phyloP scores from a whole-genome alignment of 2,113 vertebrate genomes.

The Lepisosteus osseus region DNA sequence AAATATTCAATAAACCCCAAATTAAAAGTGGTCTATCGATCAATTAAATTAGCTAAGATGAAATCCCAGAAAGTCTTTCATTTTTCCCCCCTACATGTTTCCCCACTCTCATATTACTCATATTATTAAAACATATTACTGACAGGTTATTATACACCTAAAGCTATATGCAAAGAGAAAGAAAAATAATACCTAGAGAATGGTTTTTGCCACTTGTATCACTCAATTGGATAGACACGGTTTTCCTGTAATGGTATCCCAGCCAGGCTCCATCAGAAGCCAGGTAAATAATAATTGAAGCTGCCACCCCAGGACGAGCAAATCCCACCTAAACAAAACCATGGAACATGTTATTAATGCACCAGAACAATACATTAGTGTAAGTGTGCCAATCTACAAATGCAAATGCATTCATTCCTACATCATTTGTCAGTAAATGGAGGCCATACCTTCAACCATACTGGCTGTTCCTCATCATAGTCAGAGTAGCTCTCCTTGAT shows the following conservation, averaged over 20 bases:
- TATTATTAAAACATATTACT: too few relatives aligned
- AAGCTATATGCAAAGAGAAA: background rate
- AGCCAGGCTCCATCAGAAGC: slow-evolving; percentile 70
- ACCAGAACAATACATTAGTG: background rate
- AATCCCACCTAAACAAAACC: slow-evolving; percentile 76
- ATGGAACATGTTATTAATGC: background rate
- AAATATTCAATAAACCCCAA: too few relatives aligned
- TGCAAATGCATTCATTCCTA: background rate
- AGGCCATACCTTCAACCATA: slow-evolving; percentile 80
- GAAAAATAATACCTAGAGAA: slow-evolving; percentile 69
- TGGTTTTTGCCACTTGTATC: slow-evolving; percentile 70
- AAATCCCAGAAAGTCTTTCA: too few relatives aligned
- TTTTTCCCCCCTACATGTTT: too few relatives aligned
- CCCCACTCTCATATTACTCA: too few relatives aligned
- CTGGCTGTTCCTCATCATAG: slow-evolving; percentile 49
- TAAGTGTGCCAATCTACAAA: background rate
- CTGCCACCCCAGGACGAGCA: slow-evolving; percentile 70
- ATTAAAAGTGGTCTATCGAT: too few relatives aligned
- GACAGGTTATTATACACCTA: background rate
- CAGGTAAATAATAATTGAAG: slow-evolving; percentile 82
- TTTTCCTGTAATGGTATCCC: slow-evolving; percentile 58
- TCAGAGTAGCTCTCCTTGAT: slow-evolving; percentile 42
- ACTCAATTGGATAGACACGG: slow-evolving; percentile 69
- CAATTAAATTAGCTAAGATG: too few relatives aligned
- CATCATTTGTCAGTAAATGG: background rate